These are phyloP conservation scores for Resseliella maxima DNA, from an alignment of 2,888 invertebrate genomes.

Conservation along the genomic window DNA sequence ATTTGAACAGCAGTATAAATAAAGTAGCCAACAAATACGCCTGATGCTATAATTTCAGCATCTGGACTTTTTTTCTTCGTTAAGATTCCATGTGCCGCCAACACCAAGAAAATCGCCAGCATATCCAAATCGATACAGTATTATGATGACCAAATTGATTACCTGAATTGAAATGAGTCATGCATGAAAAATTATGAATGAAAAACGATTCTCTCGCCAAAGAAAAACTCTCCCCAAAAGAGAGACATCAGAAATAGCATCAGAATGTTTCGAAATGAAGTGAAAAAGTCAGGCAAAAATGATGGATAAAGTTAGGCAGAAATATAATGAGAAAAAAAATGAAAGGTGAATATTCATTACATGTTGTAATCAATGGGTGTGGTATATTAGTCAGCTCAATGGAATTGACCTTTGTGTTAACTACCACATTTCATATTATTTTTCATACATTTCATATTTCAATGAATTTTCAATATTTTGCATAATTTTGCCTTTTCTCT, in stretches of 20 bases:
- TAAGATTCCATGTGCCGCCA: slow-evolving; percentile 90
- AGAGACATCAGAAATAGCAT: too few relatives aligned
- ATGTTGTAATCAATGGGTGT: slow-evolving; percentile 35
- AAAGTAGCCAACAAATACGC: slow-evolving; percentile 86
- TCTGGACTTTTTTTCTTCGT: slow-evolving; percentile 89
- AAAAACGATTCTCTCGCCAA: too few relatives aligned
- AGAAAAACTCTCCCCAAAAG: too few relatives aligned
- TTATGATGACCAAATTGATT: slow-evolving; percentile 82
- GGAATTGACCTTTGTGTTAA: background rate
- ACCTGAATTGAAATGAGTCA: slow-evolving; percentile 70
- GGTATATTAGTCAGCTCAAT: slow-evolving; percentile 27
- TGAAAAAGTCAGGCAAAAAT: too few relatives aligned
- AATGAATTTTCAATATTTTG: background rate
- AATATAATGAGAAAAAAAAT: too few relatives aligned
- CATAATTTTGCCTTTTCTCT: background rate
- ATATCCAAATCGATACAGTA: slow-evolving; percentile 85
- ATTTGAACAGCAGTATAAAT: slow-evolving; percentile 84
- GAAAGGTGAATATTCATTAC: too few relatives aligned
- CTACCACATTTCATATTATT: too few relatives aligned
- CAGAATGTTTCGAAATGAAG: too few relatives aligned
- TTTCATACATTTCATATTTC: background rate
- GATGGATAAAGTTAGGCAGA: too few relatives aligned
- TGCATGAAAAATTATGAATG: too few relatives aligned
- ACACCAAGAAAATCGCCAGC: slow-evolving; percentile 87
- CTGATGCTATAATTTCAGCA: slow-evolving; percentile 88